Percentiles rank a stretch among this genome's conserved stretches.
Conservation (phyloP, 2,113 vertebrate genomes). For the Nerophis ophidion region DNA sequence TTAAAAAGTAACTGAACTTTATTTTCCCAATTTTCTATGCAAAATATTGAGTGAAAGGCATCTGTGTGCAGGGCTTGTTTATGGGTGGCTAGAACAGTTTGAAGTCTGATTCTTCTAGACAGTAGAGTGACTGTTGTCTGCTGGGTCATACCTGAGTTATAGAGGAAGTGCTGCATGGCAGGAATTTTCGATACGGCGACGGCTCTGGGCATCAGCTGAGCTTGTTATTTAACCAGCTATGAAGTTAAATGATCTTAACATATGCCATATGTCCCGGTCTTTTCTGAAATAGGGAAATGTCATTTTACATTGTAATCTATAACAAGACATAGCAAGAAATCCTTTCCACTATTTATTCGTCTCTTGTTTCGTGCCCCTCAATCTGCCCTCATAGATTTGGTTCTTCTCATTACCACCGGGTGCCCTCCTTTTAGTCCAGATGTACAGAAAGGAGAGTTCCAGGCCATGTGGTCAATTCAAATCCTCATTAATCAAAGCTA, state of each 20-base stretch:
- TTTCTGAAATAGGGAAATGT: conserved; percentile 8
- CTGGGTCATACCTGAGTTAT: conserved; percentile 22
- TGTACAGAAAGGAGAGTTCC: conserved; percentile 15
- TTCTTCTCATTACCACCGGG: conserved; percentile 22
- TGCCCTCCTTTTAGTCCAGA: conserved; percentile 8
- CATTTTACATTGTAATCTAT: conserved; percentile 27
- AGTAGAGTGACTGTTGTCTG: conserved; percentile 42
- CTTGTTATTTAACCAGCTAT: conserved; percentile 19
- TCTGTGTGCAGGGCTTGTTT: conserved; percentile 10
- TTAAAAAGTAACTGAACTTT: background rate
- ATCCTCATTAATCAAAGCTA: conserved; percentile 23
- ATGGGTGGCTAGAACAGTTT: conserved; percentile 17
- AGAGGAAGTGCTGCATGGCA: conserved; percentile 37
- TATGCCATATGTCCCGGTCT: conserved; percentile 2
- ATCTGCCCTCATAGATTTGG: conserved; percentile 25
- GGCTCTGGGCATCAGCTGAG: conserved; percentile 29
- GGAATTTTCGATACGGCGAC: conserved; percentile 36
- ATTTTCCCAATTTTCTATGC: background rate
- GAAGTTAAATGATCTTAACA: conserved; percentile 29
- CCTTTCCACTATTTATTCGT: conserved; percentile 7
- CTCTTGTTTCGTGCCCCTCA: conserved; percentile 16
- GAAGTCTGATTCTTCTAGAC: conserved; percentile 37
- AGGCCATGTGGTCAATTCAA: conserved; percentile 39
- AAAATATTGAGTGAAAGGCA: background rate
- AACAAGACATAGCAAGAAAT: conserved; percentile 27